These are phyloP conservation scores for Eulithis prunata DNA, from an alignment of 2,888 invertebrate species.

Conservation along the genomic window DNA sequence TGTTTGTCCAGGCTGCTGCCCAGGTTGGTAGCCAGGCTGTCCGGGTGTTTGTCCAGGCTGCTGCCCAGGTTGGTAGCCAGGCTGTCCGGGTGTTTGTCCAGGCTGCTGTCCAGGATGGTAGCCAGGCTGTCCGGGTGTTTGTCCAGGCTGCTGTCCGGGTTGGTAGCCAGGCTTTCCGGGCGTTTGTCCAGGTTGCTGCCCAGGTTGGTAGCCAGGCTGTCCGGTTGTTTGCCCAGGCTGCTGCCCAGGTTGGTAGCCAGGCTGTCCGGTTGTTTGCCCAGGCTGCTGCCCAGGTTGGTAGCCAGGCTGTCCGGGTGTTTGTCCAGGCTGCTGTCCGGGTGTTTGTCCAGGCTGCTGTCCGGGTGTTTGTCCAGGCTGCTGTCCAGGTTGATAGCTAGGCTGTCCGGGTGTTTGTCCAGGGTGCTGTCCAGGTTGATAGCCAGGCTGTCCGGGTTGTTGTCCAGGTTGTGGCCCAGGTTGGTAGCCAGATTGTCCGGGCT, in stretches of 20 bases:
- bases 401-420: no score
- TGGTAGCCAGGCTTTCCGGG: conserved; percentile 31
- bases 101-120: conserved; percentile 3
- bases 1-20: conserved; percentile 41
- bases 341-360: background rate
- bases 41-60: conserved; percentile 18
- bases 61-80: conserved; percentile 38
- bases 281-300: conserved; percentile 43
- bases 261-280: no score
- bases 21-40: conserved; percentile 51
- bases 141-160: conserved; percentile 17
- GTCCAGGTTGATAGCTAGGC: conserved; percentile 38
- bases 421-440: conserved; percentile 5
- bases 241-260: background rate
- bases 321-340: background rate
- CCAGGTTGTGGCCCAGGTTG: conserved; percentile 33
- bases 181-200: conserved; percentile 9
- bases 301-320: conserved; percentile 40
- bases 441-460: conserved; percentile 8
- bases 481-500: conserved; percentile 36
- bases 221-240: conserved; percentile 22
- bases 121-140: background rate
- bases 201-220: background rate
- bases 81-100: conserved; percentile 40
- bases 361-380: conserved; percentile 37